These are phyloP conservation scores for Bombus balteatus DNA, from an alignment of 1,140 invertebrate genomes.

Conservation along the genomic window DNA sequence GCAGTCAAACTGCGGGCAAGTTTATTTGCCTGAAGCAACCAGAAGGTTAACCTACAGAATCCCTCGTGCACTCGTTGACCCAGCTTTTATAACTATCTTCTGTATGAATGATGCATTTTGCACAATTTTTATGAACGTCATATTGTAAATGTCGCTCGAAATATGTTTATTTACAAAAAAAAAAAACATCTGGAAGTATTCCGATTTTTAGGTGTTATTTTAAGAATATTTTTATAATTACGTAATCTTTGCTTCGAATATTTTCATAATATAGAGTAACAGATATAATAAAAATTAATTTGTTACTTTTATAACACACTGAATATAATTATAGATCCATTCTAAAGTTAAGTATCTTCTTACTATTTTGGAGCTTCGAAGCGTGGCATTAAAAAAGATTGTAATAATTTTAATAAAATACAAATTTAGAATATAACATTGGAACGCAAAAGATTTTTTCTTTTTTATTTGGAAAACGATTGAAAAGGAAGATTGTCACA, in stretches of 20 bases:
- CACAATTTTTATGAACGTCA: not conserved
- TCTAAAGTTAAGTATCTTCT: too few relatives aligned
- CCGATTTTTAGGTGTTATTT: not conserved
- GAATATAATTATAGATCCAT: too few relatives aligned
- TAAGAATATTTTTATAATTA: not conserved
- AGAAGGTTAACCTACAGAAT: slow-evolving; percentile 9
- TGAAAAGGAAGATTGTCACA: too few relatives aligned
- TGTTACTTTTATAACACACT: too few relatives aligned
- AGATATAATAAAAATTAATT: not conserved
- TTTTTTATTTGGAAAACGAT: not conserved
- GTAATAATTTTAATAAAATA: not conserved
- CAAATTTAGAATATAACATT: not conserved
- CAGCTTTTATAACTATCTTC: not conserved
- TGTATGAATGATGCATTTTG: too few relatives aligned
- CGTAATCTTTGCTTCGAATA: not conserved
- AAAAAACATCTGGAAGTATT: not conserved
- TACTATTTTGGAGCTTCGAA: too few relatives aligned
- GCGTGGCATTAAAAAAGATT: not conserved
- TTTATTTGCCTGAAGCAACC: slow-evolving; percentile 29
- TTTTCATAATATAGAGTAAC: not conserved
- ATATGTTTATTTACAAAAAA: not conserved
- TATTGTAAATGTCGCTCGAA: too few relatives aligned
- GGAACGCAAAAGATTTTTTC: not conserved
- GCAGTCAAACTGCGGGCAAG: slow-evolving; percentile 33
- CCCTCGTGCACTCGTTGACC: not conserved